Percentiles rank a stretch among this genome's conserved stretches.
Evolutionary conservation across 2,888 invertebrate genomes (phyloP).

Genomic region (Epistrophe grossulariae): DNA sequence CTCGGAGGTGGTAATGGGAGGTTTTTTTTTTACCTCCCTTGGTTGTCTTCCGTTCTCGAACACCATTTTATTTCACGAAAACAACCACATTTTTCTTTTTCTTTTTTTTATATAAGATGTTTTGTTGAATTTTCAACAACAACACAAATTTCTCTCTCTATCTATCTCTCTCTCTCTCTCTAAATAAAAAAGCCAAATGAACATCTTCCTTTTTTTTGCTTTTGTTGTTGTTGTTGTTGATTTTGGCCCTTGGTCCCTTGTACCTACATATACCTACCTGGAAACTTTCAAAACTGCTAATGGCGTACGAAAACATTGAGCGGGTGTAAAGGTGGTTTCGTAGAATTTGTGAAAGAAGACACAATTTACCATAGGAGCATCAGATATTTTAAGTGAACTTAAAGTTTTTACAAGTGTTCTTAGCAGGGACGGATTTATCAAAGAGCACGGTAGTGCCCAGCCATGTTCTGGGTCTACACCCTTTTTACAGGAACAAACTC

Average conservation of each 20-base stretch:
- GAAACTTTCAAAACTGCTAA: constrained; percentile 64
- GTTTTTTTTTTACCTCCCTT: background rate
- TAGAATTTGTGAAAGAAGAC: constrained; percentile 9
- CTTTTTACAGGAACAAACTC: too few relatives aligned
- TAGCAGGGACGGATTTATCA: constrained; percentile 11
- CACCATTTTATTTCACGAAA: constrained; percentile 41
- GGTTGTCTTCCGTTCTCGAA: constrained; percentile 24
- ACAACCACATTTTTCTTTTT: constrained; percentile 60
- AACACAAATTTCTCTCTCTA: too few relatives aligned
- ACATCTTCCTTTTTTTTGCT: constrained; percentile 43
- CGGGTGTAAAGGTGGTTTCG: constrained; percentile 1
- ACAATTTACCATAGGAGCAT: constrained; percentile 40
- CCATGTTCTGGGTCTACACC: too few relatives aligned
- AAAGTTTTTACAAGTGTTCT: constrained; percentile 35
- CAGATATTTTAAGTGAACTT: constrained; percentile 57
- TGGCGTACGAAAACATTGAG: constrained; percentile 56
- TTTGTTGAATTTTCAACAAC: constrained; percentile 56
- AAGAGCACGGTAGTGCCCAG: too few relatives aligned
- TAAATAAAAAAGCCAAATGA: constrained; percentile 49
- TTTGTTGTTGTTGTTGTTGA: background rate
- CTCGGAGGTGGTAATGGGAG: background rate
- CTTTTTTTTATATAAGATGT: constrained; percentile 65
- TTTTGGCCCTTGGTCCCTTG: constrained; percentile 29
- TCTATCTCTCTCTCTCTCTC: background rate
- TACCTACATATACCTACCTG: constrained; percentile 25